Conservation (phyloP, 2,888 invertebrate species). For the Ischnura elegans region DNA sequence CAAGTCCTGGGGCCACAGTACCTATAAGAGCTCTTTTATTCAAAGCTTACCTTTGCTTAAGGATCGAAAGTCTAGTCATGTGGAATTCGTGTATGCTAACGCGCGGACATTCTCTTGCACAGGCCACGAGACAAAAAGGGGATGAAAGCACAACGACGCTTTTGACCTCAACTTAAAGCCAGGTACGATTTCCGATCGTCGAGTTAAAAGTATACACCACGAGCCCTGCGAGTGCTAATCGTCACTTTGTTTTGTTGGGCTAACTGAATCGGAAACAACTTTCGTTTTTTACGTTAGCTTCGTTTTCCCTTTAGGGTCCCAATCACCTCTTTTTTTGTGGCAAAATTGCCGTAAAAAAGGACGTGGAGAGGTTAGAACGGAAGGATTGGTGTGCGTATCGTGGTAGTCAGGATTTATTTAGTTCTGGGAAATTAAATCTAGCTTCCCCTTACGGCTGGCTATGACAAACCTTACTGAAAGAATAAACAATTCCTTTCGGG, state of each 20-base stretch:
- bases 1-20: background rate
- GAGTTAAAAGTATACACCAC: background rate
- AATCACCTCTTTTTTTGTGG: background rate
- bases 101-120: background rate
- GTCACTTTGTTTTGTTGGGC: background rate
- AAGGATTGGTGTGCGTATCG: background rate
- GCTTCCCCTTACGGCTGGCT: background rate
- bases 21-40: background rate
- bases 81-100: background rate
- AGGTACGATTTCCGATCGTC: background rate
- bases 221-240: slow-evolving; percentile 3
- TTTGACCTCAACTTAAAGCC: background rate
- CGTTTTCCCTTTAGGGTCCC: background rate
- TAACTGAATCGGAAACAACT: background rate
- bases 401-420: background rate
- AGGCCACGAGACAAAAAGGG: background rate
- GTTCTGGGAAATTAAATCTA: background rate
- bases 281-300: background rate
- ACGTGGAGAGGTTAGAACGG: background rate
- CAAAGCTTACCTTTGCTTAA: too few relatives aligned
- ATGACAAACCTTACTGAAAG: background rate
- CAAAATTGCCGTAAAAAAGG: background rate
- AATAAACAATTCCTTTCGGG: background rate
- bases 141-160: background rate
- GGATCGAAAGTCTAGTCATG: background rate